Evolutionary conservation across 2,113 vertebrate genomes (phyloP).

Genomic region (Dipodomys ordii): DNA sequence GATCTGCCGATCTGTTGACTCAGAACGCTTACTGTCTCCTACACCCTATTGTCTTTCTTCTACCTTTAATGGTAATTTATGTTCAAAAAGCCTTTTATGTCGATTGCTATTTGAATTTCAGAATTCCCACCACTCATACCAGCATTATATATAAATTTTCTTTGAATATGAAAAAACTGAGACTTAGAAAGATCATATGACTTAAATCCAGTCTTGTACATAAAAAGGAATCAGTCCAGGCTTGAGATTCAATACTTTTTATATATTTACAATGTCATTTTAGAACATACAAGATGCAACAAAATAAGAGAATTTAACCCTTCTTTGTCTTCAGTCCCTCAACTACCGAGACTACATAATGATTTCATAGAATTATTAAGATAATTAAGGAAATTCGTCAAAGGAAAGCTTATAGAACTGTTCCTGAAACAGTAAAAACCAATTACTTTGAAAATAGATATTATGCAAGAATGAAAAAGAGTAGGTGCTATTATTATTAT

Average conservation of each 20-base stretch:
- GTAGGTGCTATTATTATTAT: too few species aligned
- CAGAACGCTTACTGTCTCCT: neutral
- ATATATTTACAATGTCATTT: slow-evolving; percentile 12
- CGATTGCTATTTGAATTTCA: slow-evolving; percentile 24
- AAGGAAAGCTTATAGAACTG: neutral
- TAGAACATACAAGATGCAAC: slow-evolving; percentile 9
- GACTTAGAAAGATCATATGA: neutral
- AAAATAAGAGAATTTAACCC: neutral
- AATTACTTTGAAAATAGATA: neutral
- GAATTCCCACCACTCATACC: neutral
- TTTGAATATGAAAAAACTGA: neutral
- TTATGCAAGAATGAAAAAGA: too few species aligned
- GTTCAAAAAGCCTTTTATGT: slow-evolving; percentile 1
- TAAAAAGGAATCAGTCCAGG: neutral
- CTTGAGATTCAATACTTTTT: neutral
- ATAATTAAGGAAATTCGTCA: slow-evolving; percentile 22
- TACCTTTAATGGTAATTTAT: neutral
- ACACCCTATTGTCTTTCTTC: neutral
- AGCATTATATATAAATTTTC: neutral
- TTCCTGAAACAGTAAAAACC: neutral
- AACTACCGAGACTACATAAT: neutral
- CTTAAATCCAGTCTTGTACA: slow-evolving; percentile 1
- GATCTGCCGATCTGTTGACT: neutral
- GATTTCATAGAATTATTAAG: neutral
- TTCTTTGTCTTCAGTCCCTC: slow-evolving; percentile 8